phyloP scores from a whole-genome alignment of 1,140 invertebrate species.

The Cotesia chilonis region DNA sequence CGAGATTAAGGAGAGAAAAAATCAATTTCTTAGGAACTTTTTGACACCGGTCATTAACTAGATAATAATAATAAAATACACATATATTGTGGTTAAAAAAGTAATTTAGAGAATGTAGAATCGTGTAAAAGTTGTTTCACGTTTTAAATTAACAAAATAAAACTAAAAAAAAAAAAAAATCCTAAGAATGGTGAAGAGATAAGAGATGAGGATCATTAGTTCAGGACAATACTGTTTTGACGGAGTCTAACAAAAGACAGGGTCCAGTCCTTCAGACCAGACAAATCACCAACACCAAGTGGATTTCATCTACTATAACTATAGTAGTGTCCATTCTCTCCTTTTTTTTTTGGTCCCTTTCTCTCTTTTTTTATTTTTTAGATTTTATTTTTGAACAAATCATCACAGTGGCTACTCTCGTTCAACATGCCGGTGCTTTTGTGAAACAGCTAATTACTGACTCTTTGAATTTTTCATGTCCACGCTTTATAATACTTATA shows the following conservation, averaged over 20 bases:
- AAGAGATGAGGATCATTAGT: conserved; percentile 57
- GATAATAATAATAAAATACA: background rate
- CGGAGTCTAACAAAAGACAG: conserved; percentile 39
- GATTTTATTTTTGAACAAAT: conserved; percentile 52
- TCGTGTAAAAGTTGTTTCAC: no score
- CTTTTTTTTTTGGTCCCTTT: no score
- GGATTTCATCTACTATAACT: conserved; percentile 40
- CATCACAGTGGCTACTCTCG: conserved; percentile 57
- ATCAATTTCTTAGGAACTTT: background rate
- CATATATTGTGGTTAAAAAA: no score
- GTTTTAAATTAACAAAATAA: no score
- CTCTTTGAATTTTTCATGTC: conserved; percentile 58
- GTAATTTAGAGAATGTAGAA: no score
- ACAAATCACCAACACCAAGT: conserved; percentile 60
- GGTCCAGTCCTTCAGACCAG: conserved; percentile 36
- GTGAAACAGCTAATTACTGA: conserved; percentile 58
- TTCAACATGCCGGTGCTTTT: conserved; percentile 50
- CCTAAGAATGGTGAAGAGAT: conserved; percentile 10
- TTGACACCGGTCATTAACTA: background rate
- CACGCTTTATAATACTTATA: background rate
- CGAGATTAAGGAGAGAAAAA: background rate
- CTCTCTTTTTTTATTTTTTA: no score
- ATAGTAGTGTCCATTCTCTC: conserved; percentile 24
- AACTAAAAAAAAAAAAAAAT: no score
- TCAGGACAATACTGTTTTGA: conserved; percentile 60